A percentile compares a stretch with the other conserved stretches of the same genome.
phyloP scores from a whole-genome alignment of 2,113 vertebrate species.

The Lathamus discolor region DNA sequence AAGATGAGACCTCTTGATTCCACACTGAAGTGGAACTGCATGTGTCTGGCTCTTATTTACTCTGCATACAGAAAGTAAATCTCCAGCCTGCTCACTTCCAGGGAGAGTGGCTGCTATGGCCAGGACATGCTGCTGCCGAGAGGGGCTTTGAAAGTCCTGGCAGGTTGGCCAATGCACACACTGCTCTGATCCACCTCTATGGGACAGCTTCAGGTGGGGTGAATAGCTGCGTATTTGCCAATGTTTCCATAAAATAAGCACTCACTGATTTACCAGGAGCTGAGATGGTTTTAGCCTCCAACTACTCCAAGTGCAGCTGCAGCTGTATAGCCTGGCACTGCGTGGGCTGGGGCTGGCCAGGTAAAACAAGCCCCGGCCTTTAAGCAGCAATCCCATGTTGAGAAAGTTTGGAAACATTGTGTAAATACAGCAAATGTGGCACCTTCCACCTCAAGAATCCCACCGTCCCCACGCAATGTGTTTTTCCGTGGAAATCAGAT shows the following conservation, averaged over 20 bases:
- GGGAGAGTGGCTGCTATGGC: background rate
- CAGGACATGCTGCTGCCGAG: rapidly evolving
- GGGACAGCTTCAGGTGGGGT: background rate
- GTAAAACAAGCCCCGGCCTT: background rate
- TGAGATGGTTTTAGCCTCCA: background rate
- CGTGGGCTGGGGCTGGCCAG: background rate
- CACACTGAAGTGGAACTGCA: background rate
- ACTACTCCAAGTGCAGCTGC: background rate
- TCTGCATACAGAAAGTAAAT: background rate
- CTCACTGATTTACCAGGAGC: background rate
- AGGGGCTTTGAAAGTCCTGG: background rate
- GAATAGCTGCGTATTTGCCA: background rate
- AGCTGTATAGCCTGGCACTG: background rate
- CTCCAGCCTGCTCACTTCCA: background rate
- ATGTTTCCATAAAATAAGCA: background rate
- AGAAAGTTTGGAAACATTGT: background rate
- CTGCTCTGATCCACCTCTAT: background rate
- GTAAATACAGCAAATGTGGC: background rate
- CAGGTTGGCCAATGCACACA: background rate
- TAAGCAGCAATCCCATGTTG: background rate
- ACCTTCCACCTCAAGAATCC: background rate
- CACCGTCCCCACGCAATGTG: rapidly evolving
- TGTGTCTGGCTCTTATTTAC: conserved; percentile 20
- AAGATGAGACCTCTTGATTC: conserved; percentile 48
- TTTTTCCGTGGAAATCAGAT: background rate